phyloP scores from a whole-genome alignment of 1,140 invertebrate genomes.

The Solenopsis fugax region DNA sequence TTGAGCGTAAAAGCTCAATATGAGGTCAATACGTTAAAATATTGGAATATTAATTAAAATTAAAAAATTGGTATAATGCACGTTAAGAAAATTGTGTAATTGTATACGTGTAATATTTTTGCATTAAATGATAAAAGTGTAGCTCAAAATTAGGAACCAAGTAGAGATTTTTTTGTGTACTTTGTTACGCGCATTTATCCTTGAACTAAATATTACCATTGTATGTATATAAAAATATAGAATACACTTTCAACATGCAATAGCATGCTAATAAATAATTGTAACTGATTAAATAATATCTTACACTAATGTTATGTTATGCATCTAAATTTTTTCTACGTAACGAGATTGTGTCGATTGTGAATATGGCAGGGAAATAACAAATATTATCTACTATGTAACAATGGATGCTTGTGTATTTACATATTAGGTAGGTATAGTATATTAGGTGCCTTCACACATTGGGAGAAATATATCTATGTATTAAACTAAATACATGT shows the following conservation, averaged over 20 bases:
- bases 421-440: no score
- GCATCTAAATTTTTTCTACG: neutral
- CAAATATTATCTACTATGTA: conserved; percentile 24
- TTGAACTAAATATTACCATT: neutral
- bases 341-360: neutral
- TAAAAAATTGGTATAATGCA: neutral
- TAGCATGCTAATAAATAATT: neutral
- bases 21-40: conserved; percentile 23
- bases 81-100: conserved; percentile 15
- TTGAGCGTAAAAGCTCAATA: neutral
- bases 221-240: neutral
- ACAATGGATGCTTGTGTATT: conserved; percentile 38
- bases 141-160: conserved; percentile 5
- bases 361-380: conserved; percentile 19
- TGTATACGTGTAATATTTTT: conserved; percentile 24
- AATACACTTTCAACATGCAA: neutral
- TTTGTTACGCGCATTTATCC: neutral
- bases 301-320: neutral
- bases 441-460: conserved; percentile 61
- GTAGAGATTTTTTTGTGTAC: neutral
- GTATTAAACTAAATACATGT: conserved; percentile 5
- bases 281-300: neutral
- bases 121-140: neutral
- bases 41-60: neutral
- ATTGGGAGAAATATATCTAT: conserved; percentile 39